Evolutionary conservation across 2,888 invertebrate genomes (phyloP).

Genomic region (Linnaemya vulpina): DNA sequence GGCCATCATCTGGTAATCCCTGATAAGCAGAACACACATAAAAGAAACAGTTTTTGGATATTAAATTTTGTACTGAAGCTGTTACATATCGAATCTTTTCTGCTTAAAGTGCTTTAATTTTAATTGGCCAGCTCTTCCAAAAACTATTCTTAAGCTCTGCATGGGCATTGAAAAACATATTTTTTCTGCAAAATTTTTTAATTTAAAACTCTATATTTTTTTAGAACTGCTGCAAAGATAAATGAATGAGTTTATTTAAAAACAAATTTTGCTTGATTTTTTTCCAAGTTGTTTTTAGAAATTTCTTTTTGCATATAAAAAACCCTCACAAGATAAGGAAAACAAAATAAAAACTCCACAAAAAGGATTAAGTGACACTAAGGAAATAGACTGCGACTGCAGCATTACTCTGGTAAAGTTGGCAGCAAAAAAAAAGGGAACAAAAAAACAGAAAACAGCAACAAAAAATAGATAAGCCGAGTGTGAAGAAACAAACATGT

Average conservation of each 20-base stretch:
- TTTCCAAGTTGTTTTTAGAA: background rate
- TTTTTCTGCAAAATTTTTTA: too few relatives aligned
- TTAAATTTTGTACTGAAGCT: too few relatives aligned
- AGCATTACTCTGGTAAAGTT: background rate
- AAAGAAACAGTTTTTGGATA: too few relatives aligned
- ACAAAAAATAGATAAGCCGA: background rate
- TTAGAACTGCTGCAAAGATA: too few relatives aligned
- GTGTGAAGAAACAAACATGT: background rate
- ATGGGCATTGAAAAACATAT: too few relatives aligned
- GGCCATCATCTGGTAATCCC: too few relatives aligned
- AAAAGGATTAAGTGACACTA: background rate
- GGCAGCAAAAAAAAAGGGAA: background rate
- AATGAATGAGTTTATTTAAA: conserved; percentile 7
- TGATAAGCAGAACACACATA: too few relatives aligned
- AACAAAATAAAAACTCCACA: background rate
- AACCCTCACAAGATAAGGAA: background rate
- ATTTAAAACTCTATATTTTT: too few relatives aligned
- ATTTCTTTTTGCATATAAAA: background rate
- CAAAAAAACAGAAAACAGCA: background rate
- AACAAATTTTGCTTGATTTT: background rate
- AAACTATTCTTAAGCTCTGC: too few relatives aligned
- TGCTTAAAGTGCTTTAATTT: too few relatives aligned
- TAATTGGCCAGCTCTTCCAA: too few relatives aligned
- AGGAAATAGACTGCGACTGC: conserved; percentile 1
- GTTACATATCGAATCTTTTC: too few relatives aligned